These are phyloP conservation scores for Darevskia nairensis DNA, from an alignment of 2,797 vertebrate species.

Conservation along the genomic window DNA sequence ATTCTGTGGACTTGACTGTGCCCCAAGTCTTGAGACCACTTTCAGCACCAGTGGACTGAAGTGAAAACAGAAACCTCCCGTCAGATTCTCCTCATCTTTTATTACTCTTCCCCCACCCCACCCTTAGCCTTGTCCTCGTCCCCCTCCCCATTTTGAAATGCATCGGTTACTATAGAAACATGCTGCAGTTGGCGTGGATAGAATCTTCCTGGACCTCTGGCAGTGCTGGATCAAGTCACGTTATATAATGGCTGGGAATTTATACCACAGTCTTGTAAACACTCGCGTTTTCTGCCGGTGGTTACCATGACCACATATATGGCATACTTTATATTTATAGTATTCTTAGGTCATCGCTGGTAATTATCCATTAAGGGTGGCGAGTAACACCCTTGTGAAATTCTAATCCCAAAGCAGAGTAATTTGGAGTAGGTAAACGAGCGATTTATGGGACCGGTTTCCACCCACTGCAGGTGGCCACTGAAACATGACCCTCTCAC, in stretches of 20 bases:
- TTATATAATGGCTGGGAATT: slow-evolving; percentile 76
- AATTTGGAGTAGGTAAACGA: background rate
- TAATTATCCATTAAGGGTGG: slow-evolving; percentile 18
- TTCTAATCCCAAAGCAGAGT: slow-evolving; percentile 4
- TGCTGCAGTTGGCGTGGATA: slow-evolving; percentile 74
- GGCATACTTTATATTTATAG: slow-evolving; percentile 25
- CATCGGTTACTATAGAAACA: slow-evolving; percentile 82
- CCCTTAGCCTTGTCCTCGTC: background rate
- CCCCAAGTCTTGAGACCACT: background rate
- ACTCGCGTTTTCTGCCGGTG: slow-evolving; percentile 42
- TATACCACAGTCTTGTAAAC: slow-evolving; percentile 68
- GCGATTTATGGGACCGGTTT: background rate
- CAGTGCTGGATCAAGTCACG: slow-evolving; percentile 68
- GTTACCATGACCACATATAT: slow-evolving; percentile 62
- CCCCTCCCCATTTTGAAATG: slow-evolving; percentile 65
- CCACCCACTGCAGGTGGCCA: background rate
- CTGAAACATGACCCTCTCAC: background rate
- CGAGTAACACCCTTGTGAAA: slow-evolving; percentile 12
- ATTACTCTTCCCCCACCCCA: slow-evolving; percentile 44
- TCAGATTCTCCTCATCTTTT: background rate
- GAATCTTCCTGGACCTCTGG: slow-evolving; percentile 68
- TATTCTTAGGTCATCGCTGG: slow-evolving; percentile 16
- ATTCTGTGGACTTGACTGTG: no score
- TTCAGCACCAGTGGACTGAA: background rate
- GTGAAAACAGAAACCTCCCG: background rate